Percentiles rank a stretch among this genome's conserved stretches.
Evolutionary conservation across 2,113 vertebrate species (phyloP).

Genomic region (Synodontis membranacea): DNA sequence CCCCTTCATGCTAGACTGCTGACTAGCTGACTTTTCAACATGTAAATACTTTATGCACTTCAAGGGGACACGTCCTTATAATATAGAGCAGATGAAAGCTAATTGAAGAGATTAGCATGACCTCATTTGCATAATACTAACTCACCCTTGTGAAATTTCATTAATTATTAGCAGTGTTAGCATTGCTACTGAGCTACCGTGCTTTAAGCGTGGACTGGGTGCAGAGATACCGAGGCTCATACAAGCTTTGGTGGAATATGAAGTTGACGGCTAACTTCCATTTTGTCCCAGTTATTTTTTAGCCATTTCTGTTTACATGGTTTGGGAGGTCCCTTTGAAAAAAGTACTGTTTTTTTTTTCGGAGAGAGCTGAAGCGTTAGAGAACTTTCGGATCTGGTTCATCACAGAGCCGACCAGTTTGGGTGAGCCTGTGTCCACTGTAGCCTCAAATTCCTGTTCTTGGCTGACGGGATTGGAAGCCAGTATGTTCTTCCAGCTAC

Average conservation of each 20-base stretch:
- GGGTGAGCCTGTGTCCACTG: background rate
- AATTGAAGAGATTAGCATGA: background rate
- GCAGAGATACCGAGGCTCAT: background rate
- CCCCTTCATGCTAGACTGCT: constrained; percentile 5
- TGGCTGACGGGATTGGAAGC: background rate
- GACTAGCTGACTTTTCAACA: background rate
- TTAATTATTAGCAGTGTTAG: constrained; percentile 20
- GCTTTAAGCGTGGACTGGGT: background rate
- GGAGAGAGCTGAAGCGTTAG: too few relatives aligned
- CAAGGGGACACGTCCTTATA: background rate
- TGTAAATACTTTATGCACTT: constrained; percentile 22
- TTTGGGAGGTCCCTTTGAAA: background rate
- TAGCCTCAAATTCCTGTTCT: background rate
- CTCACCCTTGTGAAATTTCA: background rate
- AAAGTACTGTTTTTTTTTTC: background rate
- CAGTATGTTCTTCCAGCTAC: background rate
- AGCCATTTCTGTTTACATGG: background rate
- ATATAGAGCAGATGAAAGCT: constrained; percentile 19
- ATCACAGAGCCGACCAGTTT: background rate
- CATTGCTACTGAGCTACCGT: background rate
- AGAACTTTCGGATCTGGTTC: too few relatives aligned
- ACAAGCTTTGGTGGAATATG: background rate
- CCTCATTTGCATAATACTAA: constrained; percentile 12
- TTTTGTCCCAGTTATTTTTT: background rate
- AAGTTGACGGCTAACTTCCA: background rate